Evolutionary conservation across 2,888 invertebrate species (phyloP).

Genomic region (Lithophane leautieri): DNA sequence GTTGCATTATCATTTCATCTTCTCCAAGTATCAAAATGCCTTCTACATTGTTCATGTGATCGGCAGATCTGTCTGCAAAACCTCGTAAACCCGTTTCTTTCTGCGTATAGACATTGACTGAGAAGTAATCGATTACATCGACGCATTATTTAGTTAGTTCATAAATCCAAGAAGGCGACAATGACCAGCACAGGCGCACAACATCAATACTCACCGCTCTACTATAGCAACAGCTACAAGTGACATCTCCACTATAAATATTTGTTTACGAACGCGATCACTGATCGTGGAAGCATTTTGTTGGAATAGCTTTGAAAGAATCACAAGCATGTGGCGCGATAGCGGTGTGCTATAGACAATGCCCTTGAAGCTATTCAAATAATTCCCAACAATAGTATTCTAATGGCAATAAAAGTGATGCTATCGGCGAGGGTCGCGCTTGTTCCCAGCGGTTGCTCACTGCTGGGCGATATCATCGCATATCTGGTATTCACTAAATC

Average conservation of each 20-base stretch:
- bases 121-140: neutral
- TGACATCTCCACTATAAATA: conserved; percentile 1
- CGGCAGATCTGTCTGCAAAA: neutral
- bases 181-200: neutral
- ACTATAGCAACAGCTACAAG: neutral
- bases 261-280: conserved; percentile 27
- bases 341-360: conserved; percentile 34
- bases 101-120: neutral
- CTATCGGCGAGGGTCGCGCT: conserved; percentile 39
- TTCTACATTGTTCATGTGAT: neutral
- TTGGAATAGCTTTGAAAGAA: conserved; percentile 32
- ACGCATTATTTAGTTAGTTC: conserved; percentile 2
- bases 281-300: conserved; percentile 16
- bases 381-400: conserved; percentile 58
- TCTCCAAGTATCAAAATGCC: neutral
- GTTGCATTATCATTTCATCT: neutral
- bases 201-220: neutral
- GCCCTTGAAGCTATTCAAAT: conserved; percentile 47
- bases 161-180: neutral
- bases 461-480: conserved; percentile 53
- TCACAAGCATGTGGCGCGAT: neutral
- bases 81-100: neutral
- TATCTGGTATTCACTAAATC: conserved; percentile 54
- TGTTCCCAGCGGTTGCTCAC: conserved; percentile 50
- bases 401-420: conserved; percentile 55